These are phyloP conservation scores for Thysanoteuthis rhombus DNA, from an alignment of 2,888 invertebrate genomes.

Conservation along the genomic window DNA sequence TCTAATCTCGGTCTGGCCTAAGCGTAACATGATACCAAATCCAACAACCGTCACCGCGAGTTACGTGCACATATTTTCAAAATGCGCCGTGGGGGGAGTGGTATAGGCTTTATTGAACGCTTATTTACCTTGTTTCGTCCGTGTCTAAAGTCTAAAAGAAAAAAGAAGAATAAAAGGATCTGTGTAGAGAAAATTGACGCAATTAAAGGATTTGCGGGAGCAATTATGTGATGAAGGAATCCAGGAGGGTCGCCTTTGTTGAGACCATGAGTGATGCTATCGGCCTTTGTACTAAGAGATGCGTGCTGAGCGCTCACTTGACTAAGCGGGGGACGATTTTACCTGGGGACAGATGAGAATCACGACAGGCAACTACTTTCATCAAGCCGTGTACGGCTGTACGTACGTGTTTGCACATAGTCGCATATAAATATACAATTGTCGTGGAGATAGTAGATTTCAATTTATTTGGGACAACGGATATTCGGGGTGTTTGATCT, in stretches of 20 bases:
- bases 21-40: not conserved
- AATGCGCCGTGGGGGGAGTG: not conserved
- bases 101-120: not conserved
- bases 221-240: not conserved
- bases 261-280: not conserved
- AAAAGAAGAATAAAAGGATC: not conserved
- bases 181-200: not conserved
- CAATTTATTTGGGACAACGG: not conserved
- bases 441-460: not conserved
- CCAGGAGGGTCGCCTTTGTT: not conserved
- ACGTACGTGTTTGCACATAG: not conserved
- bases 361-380: too few species aligned
- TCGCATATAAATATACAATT: not conserved
- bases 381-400: not conserved
- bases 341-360: not conserved
- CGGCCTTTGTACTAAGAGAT: not conserved
- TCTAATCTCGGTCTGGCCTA: not conserved
- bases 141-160: not conserved
- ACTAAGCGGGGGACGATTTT: not conserved
- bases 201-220: not conserved
- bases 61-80: not conserved
- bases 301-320: not conserved
- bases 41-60: not conserved
- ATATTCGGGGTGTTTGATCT: not conserved
- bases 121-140: not conserved